Conservation (phyloP, 2,888 invertebrate genomes). For the Drosophila neotestacea region DNA sequence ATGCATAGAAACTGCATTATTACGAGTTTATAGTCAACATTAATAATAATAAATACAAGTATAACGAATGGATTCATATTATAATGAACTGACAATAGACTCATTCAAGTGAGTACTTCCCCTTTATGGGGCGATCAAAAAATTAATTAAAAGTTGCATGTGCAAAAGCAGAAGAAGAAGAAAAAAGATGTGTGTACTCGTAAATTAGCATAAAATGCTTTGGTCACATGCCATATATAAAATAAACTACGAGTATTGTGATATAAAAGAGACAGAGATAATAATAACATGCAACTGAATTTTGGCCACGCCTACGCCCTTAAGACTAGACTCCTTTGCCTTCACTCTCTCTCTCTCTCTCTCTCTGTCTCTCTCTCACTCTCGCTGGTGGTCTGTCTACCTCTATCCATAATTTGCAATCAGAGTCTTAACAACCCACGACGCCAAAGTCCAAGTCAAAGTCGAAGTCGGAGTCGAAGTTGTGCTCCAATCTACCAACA, state of each 20-base stretch:
- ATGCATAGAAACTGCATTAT: conserved; percentile 50
- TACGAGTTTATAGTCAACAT: conserved; percentile 15
- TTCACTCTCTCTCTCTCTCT: background rate
- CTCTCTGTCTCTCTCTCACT: background rate
- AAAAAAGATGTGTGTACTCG: conserved; percentile 40
- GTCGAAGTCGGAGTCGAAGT: conserved; percentile 3
- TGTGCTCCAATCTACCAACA: conserved; percentile 4
- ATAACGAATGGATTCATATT: conserved; percentile 32
- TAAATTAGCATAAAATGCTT: conserved; percentile 66
- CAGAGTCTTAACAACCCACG: conserved; percentile 66
- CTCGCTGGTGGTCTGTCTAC: conserved; percentile 16
- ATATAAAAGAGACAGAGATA: conserved; percentile 8
- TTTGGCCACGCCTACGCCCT: conserved; percentile 43
- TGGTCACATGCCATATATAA: conserved; percentile 25
- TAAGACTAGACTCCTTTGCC: conserved; percentile 27
- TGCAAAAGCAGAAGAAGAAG: conserved; percentile 19
- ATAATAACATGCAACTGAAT: conserved; percentile 27
- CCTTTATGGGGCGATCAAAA: conserved; percentile 16
- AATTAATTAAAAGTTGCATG: conserved; percentile 63
- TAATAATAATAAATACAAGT: conserved; percentile 17
- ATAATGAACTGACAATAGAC: conserved; percentile 47
- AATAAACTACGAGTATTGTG: conserved; percentile 34
- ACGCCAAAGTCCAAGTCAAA: conserved; percentile 14
- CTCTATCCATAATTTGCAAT: conserved; percentile 71
- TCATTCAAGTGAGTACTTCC: background rate